Evolutionary conservation across 1,140 invertebrate species (phyloP).

Genomic region (Heliconius himera): DNA sequence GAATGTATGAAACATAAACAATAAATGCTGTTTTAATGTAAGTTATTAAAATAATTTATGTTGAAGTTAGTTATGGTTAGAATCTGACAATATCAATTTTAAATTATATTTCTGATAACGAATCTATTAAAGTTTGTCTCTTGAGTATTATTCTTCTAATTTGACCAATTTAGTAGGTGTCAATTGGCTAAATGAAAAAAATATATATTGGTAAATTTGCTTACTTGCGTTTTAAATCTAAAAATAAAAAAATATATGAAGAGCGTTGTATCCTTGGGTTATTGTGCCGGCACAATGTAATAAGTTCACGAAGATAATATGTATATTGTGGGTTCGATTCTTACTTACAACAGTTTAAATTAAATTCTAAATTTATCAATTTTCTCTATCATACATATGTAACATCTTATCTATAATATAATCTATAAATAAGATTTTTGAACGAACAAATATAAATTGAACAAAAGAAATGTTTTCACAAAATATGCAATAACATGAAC

Average conservation of each 20-base stretch:
- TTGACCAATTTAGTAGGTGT: too few species aligned
- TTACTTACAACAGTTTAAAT: neutral
- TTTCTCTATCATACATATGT: too few species aligned
- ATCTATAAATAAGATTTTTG: neutral
- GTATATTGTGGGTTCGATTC: neutral
- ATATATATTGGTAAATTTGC: too few species aligned
- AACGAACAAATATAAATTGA: neutral
- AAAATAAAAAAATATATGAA: neutral
- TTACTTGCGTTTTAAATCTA: too few species aligned
- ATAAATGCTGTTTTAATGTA: neutral
- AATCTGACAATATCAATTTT: neutral
- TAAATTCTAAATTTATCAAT: too few species aligned
- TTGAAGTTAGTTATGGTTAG: neutral
- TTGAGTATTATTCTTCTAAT: neutral
- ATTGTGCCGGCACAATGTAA: neutral
- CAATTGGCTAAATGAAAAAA: too few species aligned
- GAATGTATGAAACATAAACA: neutral
- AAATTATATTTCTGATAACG: neutral
- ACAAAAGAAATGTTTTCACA: neutral
- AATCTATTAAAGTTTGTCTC: neutral
- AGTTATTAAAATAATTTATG: neutral
- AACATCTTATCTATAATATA: too few species aligned
- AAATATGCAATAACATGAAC: neutral
- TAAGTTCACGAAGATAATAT: neutral
- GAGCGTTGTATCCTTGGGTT: neutral